Conservation (phyloP, 2,888 invertebrate species). For the Caenorhabditis virilis region DNA sequence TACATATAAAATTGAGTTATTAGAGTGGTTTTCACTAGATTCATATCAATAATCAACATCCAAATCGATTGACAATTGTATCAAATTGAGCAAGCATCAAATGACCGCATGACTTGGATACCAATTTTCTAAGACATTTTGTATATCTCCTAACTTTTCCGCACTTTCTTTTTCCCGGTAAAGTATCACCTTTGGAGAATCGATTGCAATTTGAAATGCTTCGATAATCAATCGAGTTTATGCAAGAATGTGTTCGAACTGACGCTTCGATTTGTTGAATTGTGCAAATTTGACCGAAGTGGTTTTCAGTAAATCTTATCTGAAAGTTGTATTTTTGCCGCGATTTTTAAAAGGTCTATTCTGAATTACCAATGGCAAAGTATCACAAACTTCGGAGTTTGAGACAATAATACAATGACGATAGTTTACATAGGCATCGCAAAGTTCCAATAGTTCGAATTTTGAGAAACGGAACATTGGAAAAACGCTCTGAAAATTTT, state of each 20-base stretch:
- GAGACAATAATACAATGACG: constrained; percentile 10
- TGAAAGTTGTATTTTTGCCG: constrained; percentile 2
- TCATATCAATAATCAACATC: constrained; percentile 20
- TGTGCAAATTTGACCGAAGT: constrained; percentile 33
- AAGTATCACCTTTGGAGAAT: constrained; percentile 26
- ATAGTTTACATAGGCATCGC: constrained; percentile 34
- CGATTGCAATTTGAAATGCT: constrained; percentile 17
- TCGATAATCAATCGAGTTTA: constrained; percentile 16
- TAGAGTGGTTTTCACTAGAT: no score
- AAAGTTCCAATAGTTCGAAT: constrained; percentile 34
- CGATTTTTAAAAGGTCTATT: not conserved
- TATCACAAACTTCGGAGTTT: not conserved
- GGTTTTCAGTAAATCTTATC: constrained; percentile 33
- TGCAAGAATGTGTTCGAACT: constrained; percentile 31
- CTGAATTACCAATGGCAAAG: not conserved
- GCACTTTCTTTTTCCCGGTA: constrained; percentile 35
- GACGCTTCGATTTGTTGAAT: constrained; percentile 26
- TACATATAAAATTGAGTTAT: no score
- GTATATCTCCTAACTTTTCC: constrained; percentile 32
- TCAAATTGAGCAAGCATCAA: constrained; percentile 37
- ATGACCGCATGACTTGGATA: constrained; percentile 22
- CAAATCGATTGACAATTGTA: constrained; percentile 32
- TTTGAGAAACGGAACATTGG: constrained; percentile 34
- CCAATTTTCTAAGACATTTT: constrained; percentile 26
- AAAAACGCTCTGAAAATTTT: constrained; percentile 26